Conservation (phyloP, 2,113 vertebrate genomes). For the Atrichornis clamosus region DNA sequence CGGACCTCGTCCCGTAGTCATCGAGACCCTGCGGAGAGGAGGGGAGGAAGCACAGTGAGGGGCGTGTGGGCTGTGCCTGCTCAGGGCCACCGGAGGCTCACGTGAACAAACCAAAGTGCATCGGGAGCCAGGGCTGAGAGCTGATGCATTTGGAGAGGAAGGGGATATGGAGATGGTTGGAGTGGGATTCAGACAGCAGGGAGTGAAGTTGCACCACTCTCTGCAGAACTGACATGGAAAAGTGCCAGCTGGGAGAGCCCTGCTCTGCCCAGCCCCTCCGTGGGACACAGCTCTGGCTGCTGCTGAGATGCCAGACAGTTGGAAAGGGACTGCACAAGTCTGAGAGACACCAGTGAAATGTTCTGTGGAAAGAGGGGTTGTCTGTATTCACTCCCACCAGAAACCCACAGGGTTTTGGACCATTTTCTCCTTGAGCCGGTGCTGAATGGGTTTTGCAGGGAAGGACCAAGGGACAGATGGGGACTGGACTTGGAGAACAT, state of each 20-base stretch:
- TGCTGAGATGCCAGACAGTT: background rate
- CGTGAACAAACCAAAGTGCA: background rate
- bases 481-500: fast-evolving
- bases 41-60: background rate
- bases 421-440: conserved; percentile 16
- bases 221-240: background rate
- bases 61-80: background rate
- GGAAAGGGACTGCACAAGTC: background rate
- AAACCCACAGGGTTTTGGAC: conserved; percentile 45
- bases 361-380: background rate
- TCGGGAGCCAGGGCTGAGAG: background rate
- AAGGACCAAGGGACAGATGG: fast-evolving
- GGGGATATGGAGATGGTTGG: background rate
- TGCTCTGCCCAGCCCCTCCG: background rate
- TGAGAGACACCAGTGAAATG: conserved; percentile 6
- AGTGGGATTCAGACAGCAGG: background rate
- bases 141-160: conserved; percentile 24
- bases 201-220: background rate
- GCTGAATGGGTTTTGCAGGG: background rate
- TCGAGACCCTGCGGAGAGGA: conserved; percentile 76
- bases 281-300: background rate
- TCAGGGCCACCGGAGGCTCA: background rate
- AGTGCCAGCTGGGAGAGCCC: background rate
- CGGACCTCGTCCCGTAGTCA: conserved; percentile 84
- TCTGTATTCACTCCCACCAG: conserved; percentile 45